These are phyloP conservation scores for Sicus ferrugineus DNA, from an alignment of 2,888 invertebrate genomes.

Conservation along the genomic window DNA sequence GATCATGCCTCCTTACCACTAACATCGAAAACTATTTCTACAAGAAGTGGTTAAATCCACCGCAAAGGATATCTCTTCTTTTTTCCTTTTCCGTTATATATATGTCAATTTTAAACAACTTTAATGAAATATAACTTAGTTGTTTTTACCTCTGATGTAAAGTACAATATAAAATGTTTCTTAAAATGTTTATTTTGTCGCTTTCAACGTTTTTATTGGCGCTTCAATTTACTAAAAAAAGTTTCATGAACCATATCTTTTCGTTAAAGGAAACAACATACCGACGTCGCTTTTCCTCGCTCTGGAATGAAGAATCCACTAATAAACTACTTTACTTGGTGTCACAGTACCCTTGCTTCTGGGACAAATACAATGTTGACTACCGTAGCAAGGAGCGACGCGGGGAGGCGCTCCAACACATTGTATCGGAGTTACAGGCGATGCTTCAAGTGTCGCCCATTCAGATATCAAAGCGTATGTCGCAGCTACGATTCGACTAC, in stretches of 20 bases:
- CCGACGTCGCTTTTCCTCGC: constrained; percentile 56
- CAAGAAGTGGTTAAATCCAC: too few species aligned
- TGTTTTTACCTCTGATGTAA: too few species aligned
- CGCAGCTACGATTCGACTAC: constrained; percentile 57
- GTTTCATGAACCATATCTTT: too few species aligned
- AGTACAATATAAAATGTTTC: too few species aligned
- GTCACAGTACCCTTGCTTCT: constrained; percentile 56
- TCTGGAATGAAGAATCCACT: constrained; percentile 59
- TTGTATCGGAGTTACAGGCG: constrained; percentile 54
- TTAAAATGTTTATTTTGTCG: too few species aligned
- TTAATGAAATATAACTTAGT: too few species aligned
- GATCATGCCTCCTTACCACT: too few species aligned
- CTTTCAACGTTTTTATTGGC: too few species aligned
- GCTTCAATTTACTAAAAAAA: neutral
- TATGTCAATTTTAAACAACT: too few species aligned
- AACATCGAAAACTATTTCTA: too few species aligned
- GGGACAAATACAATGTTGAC: constrained; percentile 56
- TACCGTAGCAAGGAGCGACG: constrained; percentile 59
- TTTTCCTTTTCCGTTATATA: too few species aligned
- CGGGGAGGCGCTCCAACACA: constrained; percentile 56
- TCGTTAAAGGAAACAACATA: constrained; percentile 52
- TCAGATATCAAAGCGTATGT: constrained; percentile 58
- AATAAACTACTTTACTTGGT: constrained; percentile 53
- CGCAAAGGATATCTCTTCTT: too few species aligned
- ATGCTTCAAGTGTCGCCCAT: constrained; percentile 57